A percentile compares a stretch with the other conserved stretches of the same genome.
Evolutionary conservation across 2,113 vertebrate species (phyloP).

Genomic region (Thamnaconus septentrionalis): DNA sequence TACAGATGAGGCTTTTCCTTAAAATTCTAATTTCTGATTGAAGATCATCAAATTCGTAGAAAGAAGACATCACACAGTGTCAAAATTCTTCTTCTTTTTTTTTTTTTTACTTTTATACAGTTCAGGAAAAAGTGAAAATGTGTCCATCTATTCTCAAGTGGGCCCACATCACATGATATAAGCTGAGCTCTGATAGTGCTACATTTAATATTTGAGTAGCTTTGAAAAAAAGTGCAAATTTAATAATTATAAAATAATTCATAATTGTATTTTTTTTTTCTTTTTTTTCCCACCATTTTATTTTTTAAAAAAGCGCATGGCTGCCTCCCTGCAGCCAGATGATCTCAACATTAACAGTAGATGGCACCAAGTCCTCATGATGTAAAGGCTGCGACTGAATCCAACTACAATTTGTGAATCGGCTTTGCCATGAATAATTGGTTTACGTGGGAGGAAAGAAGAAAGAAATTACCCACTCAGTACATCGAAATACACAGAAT

Average conservation of each 20-base stretch:
- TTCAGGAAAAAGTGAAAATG: too few species aligned
- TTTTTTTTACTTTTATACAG: neutral
- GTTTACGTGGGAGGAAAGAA: neutral
- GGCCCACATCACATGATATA: too few species aligned
- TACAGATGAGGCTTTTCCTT: constrained; percentile 5
- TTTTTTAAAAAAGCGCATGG: too few species aligned
- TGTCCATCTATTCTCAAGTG: too few species aligned
- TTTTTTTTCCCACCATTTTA: too few species aligned
- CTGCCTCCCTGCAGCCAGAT: constrained; percentile 13
- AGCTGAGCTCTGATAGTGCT: too few species aligned
- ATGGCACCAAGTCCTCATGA: constrained; percentile 77
- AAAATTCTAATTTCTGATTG: neutral
- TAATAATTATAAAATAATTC: too few species aligned
- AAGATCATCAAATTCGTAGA: neutral
- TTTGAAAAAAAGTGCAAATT: too few species aligned
- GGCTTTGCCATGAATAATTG: constrained; percentile 17
- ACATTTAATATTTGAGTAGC: too few species aligned
- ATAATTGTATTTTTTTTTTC: too few species aligned
- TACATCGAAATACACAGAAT: constrained; percentile 3
- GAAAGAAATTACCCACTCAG: neutral
- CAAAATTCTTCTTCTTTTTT: neutral
- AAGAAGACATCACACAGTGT: neutral
- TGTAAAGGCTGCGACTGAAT: constrained; percentile 33
- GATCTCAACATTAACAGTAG: constrained; percentile 75
- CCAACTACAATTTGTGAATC: constrained; percentile 28